A percentile compares a stretch with the other conserved stretches of the same genome.
phyloP scores from a whole-genome alignment of 2,113 vertebrate genomes.

The Paradoxurus hermaphroditus region DNA sequence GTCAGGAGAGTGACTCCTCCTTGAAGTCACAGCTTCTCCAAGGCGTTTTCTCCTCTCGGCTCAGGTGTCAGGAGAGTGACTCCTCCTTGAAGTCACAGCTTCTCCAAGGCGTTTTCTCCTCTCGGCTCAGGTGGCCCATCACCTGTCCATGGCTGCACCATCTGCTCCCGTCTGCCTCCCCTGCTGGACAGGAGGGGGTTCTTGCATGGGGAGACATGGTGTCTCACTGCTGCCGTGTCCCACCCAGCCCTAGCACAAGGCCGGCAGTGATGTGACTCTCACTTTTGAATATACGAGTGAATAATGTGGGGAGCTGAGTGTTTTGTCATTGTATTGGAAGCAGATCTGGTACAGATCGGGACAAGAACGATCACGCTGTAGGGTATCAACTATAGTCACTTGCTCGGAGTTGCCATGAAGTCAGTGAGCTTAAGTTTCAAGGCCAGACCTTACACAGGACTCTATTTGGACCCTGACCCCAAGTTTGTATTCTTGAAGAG shows the following conservation, averaged over 20 bases:
- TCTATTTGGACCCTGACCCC: neutral
- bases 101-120: neutral
- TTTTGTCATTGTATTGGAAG: neutral
- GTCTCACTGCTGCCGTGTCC: neutral
- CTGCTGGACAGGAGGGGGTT: neutral
- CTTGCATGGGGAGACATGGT: neutral
- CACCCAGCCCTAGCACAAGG: neutral
- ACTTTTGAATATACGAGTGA: neutral
- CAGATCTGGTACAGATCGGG: neutral
- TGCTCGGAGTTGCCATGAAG: neutral
- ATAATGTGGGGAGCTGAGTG: neutral
- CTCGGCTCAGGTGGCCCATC: too few species aligned
- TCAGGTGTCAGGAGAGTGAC: too few species aligned
- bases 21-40: neutral
- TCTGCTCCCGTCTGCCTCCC: neutral
- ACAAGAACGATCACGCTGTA: neutral
- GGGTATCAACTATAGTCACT: neutral
- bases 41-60: neutral
- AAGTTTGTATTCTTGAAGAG: neutral
- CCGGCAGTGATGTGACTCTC: neutral
- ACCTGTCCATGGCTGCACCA: accelerated
- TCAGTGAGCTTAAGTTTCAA: neutral
- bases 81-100: neutral
- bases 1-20: neutral
- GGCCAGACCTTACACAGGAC: neutral